phyloP scores from a whole-genome alignment of 1,140 invertebrate genomes.

The Drosophila melanica region DNA sequence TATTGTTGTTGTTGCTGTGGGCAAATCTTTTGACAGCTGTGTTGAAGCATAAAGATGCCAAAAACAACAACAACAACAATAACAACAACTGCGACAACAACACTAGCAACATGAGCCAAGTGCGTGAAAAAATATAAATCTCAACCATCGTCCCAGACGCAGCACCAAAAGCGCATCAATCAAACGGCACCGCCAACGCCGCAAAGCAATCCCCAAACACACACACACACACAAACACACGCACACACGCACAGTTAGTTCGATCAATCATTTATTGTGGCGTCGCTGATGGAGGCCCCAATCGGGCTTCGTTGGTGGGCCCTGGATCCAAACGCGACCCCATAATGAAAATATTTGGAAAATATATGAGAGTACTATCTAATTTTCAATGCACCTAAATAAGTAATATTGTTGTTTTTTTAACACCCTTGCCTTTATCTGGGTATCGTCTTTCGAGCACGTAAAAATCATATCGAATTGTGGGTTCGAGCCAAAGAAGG shows the following conservation, averaged over 20 bases:
- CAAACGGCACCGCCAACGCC: conserved; percentile 70
- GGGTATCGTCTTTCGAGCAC: too few species aligned
- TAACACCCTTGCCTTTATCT: not conserved
- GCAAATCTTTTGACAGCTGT: conserved; percentile 82
- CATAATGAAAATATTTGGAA: conserved; percentile 62
- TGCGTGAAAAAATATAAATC: conserved; percentile 61
- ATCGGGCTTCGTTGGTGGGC: conserved; percentile 60
- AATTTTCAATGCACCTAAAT: conserved; percentile 63
- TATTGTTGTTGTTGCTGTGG: conserved; percentile 61
- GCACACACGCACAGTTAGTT: conserved; percentile 50
- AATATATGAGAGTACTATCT: conserved; percentile 55
- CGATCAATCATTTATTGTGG: conserved; percentile 81
- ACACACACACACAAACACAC: conserved; percentile 39
- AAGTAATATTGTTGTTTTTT: conserved; percentile 40
- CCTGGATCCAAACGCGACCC: conserved; percentile 24
- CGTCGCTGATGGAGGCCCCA: conserved; percentile 74
- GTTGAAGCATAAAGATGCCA: conserved; percentile 82
- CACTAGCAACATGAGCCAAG: conserved; percentile 47
- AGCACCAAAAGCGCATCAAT: conserved; percentile 77
- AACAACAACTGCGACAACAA: conserved; percentile 46
- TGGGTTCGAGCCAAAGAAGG: too few species aligned
- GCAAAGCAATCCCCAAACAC: conserved; percentile 46
- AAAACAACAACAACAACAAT: conserved; percentile 57
- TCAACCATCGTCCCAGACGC: conserved; percentile 59
- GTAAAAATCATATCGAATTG: too few species aligned